phyloP scores from a whole-genome alignment of 2,888 invertebrate species.

The Cactoblastis cactorum region DNA sequence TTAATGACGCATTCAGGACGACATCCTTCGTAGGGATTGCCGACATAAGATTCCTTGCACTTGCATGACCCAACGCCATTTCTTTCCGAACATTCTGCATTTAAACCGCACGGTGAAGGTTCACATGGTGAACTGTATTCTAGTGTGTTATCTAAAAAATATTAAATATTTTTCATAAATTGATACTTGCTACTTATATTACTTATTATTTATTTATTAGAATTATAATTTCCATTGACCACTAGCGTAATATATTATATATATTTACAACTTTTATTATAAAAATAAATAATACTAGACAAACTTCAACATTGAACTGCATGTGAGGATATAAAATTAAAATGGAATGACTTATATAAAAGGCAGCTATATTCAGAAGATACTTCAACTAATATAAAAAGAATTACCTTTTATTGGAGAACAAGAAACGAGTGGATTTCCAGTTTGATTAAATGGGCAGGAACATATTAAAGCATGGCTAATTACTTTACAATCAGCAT shows the following conservation, averaged over 20 bases:
- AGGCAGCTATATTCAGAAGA: no score
- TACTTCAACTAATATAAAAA: not conserved
- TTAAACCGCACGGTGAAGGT: slow-evolving; percentile 84
- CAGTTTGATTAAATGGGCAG: slow-evolving; percentile 81
- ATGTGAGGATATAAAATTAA: no score
- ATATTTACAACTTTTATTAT: no score
- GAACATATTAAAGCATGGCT: slow-evolving; percentile 85
- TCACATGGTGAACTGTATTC: slow-evolving; percentile 80
- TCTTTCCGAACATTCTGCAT: slow-evolving; percentile 81
- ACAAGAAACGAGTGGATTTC: slow-evolving; percentile 81
- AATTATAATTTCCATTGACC: no score
- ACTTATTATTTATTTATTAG: no score
- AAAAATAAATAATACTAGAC: not conserved
- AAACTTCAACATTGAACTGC: not conserved
- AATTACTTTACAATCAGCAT: slow-evolving; percentile 85
- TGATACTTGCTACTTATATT: no score
- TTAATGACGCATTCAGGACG: slow-evolving; percentile 90
- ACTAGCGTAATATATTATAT: not conserved
- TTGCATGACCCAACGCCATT: slow-evolving; percentile 85
- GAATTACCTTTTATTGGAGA: slow-evolving; percentile 57
- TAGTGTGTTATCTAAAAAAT: slow-evolving; percentile 47
- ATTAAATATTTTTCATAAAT: no score
- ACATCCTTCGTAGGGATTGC: slow-evolving; percentile 81
- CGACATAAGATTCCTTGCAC: slow-evolving; percentile 80
- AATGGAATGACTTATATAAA: no score